Evolutionary conservation across 2,113 vertebrate species (phyloP).

Genomic region (Castor canadensis): DNA sequence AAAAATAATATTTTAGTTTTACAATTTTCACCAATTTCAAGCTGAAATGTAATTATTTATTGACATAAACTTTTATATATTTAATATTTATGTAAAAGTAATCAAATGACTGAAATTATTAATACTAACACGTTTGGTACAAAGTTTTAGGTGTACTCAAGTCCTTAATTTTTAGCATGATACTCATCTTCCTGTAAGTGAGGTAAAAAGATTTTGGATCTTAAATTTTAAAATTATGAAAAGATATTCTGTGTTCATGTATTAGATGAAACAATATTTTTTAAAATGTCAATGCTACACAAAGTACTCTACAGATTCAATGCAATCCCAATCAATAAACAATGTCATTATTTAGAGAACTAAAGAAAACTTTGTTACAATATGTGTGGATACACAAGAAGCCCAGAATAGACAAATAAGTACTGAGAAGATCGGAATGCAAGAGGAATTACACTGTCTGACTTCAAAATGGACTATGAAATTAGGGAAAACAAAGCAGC

Average conservation of each 20-base stretch:
- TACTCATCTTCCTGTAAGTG: not conserved
- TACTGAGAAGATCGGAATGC: not conserved
- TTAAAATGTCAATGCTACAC: no score
- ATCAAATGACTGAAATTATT: not conserved
- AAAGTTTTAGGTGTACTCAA: not conserved
- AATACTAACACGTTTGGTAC: not conserved
- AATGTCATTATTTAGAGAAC: not conserved
- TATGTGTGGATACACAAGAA: not conserved
- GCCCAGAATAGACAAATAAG: not conserved
- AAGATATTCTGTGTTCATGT: not conserved
- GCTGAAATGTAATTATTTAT: not conserved
- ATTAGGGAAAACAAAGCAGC: no score
- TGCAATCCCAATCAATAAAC: not conserved
- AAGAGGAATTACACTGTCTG: fast-evolving
- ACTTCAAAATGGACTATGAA: not conserved
- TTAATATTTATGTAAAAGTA: not conserved
- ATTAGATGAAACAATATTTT: no score
- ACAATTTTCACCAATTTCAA: not conserved
- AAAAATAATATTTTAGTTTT: not conserved
- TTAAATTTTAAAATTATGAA: not conserved
- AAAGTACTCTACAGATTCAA: not conserved
- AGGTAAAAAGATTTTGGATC: not conserved
- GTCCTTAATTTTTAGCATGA: not conserved
- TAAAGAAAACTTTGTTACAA: not conserved
- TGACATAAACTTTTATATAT: not conserved